These are phyloP conservation scores for Peromyscus aztecus DNA, from an alignment of 2,797 vertebrate genomes.

Conservation along the genomic window DNA sequence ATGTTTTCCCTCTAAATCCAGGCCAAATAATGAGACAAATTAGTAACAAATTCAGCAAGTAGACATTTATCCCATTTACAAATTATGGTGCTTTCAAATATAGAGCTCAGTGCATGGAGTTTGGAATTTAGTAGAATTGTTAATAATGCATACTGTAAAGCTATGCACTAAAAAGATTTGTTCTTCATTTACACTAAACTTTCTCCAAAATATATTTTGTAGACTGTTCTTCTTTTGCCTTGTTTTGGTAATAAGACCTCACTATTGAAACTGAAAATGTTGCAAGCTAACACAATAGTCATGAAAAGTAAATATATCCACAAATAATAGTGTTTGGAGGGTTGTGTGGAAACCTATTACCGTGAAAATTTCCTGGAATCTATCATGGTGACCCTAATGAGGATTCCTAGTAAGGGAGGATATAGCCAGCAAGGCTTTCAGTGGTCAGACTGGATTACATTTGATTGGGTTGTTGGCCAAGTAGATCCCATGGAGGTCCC, in stretches of 20 bases:
- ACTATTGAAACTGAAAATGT: not conserved
- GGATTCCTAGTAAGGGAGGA: not conserved
- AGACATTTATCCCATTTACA: not conserved
- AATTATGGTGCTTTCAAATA: not conserved
- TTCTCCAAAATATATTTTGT: not conserved
- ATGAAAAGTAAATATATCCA: not conserved
- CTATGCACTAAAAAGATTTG: not conserved
- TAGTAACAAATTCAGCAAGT: not conserved
- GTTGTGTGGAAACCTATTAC: not conserved
- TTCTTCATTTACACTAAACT: not conserved
- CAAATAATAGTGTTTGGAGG: not conserved
- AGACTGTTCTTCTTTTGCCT: not conserved
- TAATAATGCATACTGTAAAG: not conserved
- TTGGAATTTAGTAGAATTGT: not conserved
- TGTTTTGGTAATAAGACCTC: constrained; percentile 4
- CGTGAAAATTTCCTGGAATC: not conserved
- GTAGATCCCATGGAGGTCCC: not conserved
- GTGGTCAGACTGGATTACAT: too few relatives aligned
- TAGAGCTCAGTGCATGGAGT: not conserved
- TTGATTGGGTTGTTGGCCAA: not conserved
- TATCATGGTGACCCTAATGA: not conserved
- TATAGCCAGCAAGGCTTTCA: not conserved
- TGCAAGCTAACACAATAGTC: not conserved
- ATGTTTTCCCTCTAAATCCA: not conserved
- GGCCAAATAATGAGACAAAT: not conserved